phyloP scores from a whole-genome alignment of 1,140 invertebrate species.

The Drosophila santomea region DNA sequence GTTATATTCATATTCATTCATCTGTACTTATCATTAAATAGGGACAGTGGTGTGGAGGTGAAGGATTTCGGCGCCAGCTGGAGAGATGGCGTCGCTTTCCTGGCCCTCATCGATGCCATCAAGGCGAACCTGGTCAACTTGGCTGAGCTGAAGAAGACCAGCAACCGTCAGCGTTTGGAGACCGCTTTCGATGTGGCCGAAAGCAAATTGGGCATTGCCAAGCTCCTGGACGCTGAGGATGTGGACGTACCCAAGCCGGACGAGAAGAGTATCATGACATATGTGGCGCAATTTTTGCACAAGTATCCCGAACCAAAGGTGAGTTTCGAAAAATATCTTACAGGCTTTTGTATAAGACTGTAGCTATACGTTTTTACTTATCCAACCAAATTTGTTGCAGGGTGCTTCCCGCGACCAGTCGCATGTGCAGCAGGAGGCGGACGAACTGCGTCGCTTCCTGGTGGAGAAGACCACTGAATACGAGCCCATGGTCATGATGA shows the following conservation, averaged over 20 bases:
- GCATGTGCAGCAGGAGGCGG: slow-evolving; percentile 91
- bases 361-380: not conserved
- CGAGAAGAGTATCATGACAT: slow-evolving; percentile 99
- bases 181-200: slow-evolving; percentile 98
- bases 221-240: slow-evolving; percentile 97
- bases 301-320: slow-evolving; percentile 95
- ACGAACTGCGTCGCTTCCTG: slow-evolving; percentile 92
- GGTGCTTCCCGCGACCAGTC: slow-evolving; percentile 79
- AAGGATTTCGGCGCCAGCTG: slow-evolving; percentile 98
- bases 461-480: slow-evolving; percentile 89
- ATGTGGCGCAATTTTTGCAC: slow-evolving; percentile 99
- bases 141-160: slow-evolving; percentile 90
- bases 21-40: slow-evolving; percentile 75
- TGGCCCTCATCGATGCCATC: slow-evolving; percentile 98
- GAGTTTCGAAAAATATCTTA: slow-evolving; percentile 10
- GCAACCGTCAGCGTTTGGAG: slow-evolving; percentile 93
- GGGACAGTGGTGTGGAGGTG: slow-evolving; percentile 94
- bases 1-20: not conserved
- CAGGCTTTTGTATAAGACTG: too few relatives aligned
- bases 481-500: slow-evolving; percentile 86
- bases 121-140: slow-evolving; percentile 96
- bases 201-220: slow-evolving; percentile 95
- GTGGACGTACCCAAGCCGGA: slow-evolving; percentile 98
- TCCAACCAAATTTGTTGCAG: slow-evolving; percentile 20
- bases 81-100: slow-evolving; percentile 98